Conservation (phyloP, 2,888 invertebrate genomes). For the Tipula vernalis region DNA sequence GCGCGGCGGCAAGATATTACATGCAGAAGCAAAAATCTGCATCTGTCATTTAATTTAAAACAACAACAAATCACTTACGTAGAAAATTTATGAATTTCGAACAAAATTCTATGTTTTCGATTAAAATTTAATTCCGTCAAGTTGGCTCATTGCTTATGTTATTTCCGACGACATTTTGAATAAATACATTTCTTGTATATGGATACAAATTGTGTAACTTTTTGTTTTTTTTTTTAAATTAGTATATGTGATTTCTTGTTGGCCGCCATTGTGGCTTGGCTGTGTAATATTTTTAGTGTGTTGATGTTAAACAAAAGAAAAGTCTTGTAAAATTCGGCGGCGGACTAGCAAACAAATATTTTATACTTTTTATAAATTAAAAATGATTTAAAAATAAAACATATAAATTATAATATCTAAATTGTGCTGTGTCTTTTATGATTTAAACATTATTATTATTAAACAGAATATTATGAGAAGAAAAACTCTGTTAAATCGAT, state of each 20-base stretch:
- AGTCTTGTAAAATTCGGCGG: not conserved
- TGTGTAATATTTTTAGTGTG: not conserved
- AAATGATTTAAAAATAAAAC: not conserved
- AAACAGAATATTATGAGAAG: not conserved
- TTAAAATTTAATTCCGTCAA: not conserved
- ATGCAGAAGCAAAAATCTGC: not conserved
- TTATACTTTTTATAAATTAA: not conserved
- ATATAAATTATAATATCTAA: not conserved
- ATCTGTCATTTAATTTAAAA: not conserved
- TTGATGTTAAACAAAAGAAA: slow-evolving; percentile 4
- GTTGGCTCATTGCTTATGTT: not conserved
- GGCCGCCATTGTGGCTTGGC: slow-evolving; percentile 10
- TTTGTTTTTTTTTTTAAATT: not conserved
- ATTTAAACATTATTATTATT: not conserved
- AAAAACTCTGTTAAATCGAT: slow-evolving; percentile 7
- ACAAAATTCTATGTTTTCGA: not conserved
- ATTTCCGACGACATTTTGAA: not conserved
- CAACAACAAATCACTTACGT: not conserved
- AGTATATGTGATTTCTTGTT: not conserved
- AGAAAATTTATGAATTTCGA: not conserved
- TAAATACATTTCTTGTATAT: not conserved
- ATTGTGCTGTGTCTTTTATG: slow-evolving; percentile 6
- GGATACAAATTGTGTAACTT: not conserved
- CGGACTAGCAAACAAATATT: not conserved
- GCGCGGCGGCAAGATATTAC: not conserved